These are phyloP conservation scores for Campoplex capitator DNA, from an alignment of 2,888 invertebrate genomes.

Conservation along the genomic window DNA sequence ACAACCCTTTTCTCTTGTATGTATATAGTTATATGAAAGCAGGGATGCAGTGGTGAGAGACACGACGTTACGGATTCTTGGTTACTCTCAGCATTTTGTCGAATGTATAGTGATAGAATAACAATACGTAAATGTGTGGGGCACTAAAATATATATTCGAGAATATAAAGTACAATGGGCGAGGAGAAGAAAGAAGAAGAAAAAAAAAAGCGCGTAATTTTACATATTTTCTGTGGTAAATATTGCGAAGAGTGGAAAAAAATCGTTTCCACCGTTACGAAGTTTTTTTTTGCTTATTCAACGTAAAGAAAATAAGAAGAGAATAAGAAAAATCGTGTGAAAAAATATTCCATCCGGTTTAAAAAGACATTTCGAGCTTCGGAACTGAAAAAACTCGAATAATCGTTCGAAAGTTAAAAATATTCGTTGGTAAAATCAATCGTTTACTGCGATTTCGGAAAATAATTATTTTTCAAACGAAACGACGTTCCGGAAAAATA, in stretches of 20 bases:
- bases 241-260: not conserved
- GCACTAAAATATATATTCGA: slow-evolving; percentile 2
- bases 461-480: not conserved
- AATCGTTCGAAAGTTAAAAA: not conserved
- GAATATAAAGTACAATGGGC: not conserved
- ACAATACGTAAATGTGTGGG: not conserved
- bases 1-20: slow-evolving; percentile 71
- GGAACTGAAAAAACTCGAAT: not conserved
- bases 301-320: not conserved
- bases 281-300: not conserved
- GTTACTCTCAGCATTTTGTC: slow-evolving; percentile 35
- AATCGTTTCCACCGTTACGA: not conserved
- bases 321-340: not conserved
- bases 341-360: not conserved
- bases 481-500: not conserved
- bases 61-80: slow-evolving; percentile 76
- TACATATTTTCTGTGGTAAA: not conserved
- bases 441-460: not conserved
- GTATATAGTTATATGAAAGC: slow-evolving; percentile 29
- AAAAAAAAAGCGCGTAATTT: not conserved
- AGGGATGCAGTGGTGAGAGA: slow-evolving; percentile 32
- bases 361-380: not conserved
- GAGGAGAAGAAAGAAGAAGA: not conserved
- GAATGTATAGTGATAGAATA: not conserved
- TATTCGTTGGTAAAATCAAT: not conserved